Evolutionary conservation across 2,797 vertebrate species (phyloP).

Genomic region (Typhlichthys eigenmanni): DNA sequence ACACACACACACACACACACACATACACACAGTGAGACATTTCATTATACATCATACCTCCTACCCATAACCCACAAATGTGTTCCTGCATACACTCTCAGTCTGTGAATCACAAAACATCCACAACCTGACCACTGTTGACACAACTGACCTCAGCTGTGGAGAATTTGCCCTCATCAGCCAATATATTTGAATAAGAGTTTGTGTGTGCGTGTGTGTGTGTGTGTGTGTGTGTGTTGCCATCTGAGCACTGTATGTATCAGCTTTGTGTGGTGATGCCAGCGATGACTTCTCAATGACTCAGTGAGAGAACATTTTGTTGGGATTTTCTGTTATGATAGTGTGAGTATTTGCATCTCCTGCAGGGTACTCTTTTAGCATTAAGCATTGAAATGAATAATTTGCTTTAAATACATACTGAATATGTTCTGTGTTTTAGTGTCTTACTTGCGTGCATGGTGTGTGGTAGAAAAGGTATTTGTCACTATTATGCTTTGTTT

Average conservation of each 20-base stretch:
- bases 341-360: conserved; percentile 26
- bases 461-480: no score
- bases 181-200: conserved; percentile 31
- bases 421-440: no score
- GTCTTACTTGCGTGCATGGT: no score
- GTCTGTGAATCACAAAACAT: conserved; percentile 32
- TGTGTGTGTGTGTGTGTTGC: conserved; percentile 23
- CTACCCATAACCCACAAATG: conserved; percentile 3
- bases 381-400: no score
- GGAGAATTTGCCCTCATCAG: conserved; percentile 38
- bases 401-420: no score
- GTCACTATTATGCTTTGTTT: no score
- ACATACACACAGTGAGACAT: background rate
- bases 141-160: conserved; percentile 28
- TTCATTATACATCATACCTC: background rate
- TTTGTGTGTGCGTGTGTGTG: background rate
- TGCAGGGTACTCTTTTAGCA: background rate
- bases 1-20: conserved; percentile 4
- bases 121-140: conserved; percentile 28
- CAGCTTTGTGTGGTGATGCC: conserved; percentile 49
- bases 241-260: conserved; percentile 30
- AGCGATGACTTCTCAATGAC: conserved; percentile 65
- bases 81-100: conserved; percentile 25
- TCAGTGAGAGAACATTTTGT: conserved; percentile 75
- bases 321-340: conserved; percentile 55